Evolutionary conservation across 2,797 vertebrate species (phyloP), one percentile per base, ranked within the genome.

Genomic region (Hirundo rustica): DNA sequence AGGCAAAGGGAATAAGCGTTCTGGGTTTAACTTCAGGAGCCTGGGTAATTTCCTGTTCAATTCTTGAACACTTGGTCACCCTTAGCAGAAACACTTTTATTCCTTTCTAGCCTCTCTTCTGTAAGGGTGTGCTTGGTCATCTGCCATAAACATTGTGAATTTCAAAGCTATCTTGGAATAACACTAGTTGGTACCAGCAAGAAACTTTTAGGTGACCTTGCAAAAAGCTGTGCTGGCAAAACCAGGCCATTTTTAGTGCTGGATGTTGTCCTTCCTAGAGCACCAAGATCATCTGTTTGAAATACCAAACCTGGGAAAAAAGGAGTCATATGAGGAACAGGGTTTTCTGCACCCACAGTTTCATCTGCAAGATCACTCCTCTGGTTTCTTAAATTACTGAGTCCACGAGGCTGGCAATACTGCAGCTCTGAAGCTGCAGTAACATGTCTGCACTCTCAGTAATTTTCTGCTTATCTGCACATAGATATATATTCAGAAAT

Each of bases 91-190:
- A 17, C 6, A 45, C 4, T 62, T 68, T 6, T 30, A 3, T 10
- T 86, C 14, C 12, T 50, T 30, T 61, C 47, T 27, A 38, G 38
- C 5, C 6, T 61, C 18, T 55, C 34, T 42, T 18, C 14, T 6
- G 15, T 7, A 13, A 0, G 2, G 30, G 34, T 1, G 1, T 23
- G 22, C 7, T n/a, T 54, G 12, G 47, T n/a, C 54, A 72, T 23
- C 10, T 36, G 9, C 10, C 25, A 23, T n/a, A 29, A 79, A 8
- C 2, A 21, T 16, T 27, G 18, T 13, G 40, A 55, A 48, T 9
- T 51, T n/a, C 21, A 29, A 73, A 84, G 29, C 8, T 10, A 6
- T 17, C 38, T 88, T 79, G 16, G 4, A 64, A n/a, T 7, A 8
- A 26, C 12, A 8, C 32, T 7, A 42, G 5, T 22, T 48, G 6